Base-by-base conservation (phyloP, 2,113 vertebrate genomes). In the Heterotilapia buettikoferi region DNA sequence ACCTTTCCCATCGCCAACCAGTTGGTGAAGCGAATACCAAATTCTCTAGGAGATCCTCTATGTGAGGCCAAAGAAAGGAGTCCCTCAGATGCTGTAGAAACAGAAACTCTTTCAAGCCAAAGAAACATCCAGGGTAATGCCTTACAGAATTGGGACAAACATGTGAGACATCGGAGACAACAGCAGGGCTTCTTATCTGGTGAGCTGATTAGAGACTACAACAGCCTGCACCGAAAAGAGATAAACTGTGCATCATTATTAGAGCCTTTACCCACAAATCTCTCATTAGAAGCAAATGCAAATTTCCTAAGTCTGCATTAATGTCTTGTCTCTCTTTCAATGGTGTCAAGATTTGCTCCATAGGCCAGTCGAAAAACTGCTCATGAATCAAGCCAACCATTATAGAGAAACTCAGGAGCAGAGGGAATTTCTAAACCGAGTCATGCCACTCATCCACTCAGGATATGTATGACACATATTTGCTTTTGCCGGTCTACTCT, bases 361-460 rank as follows among this genome's bases (percentile, higher is more conserved):
- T 79, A 98, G 96, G 92, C 97, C 98, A 0, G 96, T 95, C 7
- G 82, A 95, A 10, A 91, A 95, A 38, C 88, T 99, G 71, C 88
- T 99, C 91, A 98, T 99, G 98, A 98, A 94, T 87, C 18, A 92
- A 10, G 94, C 95, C 0, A 96, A 97, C n/a, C 5, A 88, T 88
- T 98, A 98, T 92, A 95, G 98, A 85, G 94, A 91, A 87, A 96
- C 96, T 26, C 97, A 97, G 94, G 98, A 99, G 87, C 96, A 97
- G 76, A 96, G 94, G 66, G 96, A 97, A 12, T 56, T 97, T 82
- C 96, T 98, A 45, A 96, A 96, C 88, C 93, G 89, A 12, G 84
- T 56, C 12, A 93, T 98, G 83, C 96, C 97, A 4, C 92, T 96
- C 19, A 90, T 97, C 18, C 92, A 96, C 56, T 83, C 92, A 82